Conservation (phyloP, 2,797 vertebrate genomes). For the Antennarius maculatus region DNA sequence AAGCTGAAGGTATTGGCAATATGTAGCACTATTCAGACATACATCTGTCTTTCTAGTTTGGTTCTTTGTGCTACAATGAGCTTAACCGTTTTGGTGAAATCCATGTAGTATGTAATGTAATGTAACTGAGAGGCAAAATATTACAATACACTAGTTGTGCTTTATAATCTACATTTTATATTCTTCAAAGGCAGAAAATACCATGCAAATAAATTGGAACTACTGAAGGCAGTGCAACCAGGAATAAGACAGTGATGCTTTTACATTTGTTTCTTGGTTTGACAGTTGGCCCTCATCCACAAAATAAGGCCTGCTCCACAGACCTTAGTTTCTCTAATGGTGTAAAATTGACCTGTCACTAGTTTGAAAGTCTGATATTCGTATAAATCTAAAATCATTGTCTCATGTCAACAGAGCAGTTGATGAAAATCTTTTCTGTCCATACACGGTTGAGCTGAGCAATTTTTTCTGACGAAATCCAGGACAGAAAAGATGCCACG, state of each 20-base stretch:
- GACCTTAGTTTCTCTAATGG: constrained; percentile 63
- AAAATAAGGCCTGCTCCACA: constrained; percentile 47
- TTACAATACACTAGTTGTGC: not conserved
- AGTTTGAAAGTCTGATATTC: constrained; percentile 71
- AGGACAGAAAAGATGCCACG: constrained; percentile 50
- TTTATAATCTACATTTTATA: constrained; percentile 17
- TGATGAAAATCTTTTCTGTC: constrained; percentile 71
- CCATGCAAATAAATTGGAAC: constrained; percentile 16
- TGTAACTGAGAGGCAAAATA: constrained; percentile 5
- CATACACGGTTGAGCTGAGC: constrained; percentile 51
- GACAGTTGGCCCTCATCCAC: constrained; percentile 61
- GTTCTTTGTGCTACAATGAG: not conserved
- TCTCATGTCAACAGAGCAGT: constrained; percentile 56
- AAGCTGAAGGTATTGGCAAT: constrained; percentile 11
- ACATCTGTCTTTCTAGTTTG: constrained; percentile 2
- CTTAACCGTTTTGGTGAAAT: constrained; percentile 11
- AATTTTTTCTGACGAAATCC: constrained; percentile 43
- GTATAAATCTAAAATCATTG: constrained; percentile 75
- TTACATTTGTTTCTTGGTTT: constrained; percentile 65
- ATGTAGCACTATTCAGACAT: constrained; percentile 4
- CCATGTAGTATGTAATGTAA: constrained; percentile 15
- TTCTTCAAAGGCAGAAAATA: constrained; percentile 15
- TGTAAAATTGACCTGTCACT: constrained; percentile 78
- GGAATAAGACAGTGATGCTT: constrained; percentile 48
- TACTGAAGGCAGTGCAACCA: constrained; percentile 3